A percentile compares a stretch with the other conserved stretches of the same genome.
Conservation (phyloP, 2,888 invertebrate species). For the Drosophila paucipuncta region DNA sequence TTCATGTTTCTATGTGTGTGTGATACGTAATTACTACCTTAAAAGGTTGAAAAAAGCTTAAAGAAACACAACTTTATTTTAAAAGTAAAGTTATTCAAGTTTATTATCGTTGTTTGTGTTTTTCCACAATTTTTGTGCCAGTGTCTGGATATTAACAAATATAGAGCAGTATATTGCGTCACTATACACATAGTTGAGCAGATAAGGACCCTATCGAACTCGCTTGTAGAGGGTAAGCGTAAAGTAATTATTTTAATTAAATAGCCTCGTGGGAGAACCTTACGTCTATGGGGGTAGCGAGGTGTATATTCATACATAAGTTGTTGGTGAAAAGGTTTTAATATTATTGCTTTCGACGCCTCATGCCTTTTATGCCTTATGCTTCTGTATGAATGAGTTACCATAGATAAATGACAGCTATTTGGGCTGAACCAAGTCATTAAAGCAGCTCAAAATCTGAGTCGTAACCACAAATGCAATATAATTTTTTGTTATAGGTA, state of each 20-base stretch:
- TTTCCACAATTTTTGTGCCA: conserved; percentile 3
- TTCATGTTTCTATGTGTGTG: conserved; percentile 18
- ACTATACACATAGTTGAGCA: conserved; percentile 32
- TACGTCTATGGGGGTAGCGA: background rate
- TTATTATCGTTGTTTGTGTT: conserved; percentile 19
- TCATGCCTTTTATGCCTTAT: background rate
- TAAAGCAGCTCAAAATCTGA: background rate
- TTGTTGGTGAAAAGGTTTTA: background rate
- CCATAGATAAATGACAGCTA: background rate
- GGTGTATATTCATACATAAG: background rate
- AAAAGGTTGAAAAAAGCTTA: conserved; percentile 1
- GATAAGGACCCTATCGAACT: conserved; percentile 30
- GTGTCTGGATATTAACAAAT: conserved; percentile 9
- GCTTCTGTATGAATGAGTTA: background rate
- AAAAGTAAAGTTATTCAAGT: conserved; percentile 16
- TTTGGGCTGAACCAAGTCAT: background rate
- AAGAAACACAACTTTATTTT: background rate
- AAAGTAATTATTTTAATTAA: conserved; percentile 39
- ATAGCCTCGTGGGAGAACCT: conserved; percentile 25
- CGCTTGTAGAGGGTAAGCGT: conserved; percentile 46
- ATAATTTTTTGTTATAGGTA: background rate
- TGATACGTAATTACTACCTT: conserved; percentile 42
- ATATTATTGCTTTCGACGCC: background rate
- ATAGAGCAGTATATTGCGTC: conserved; percentile 49
- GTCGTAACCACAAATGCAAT: background rate